A percentile compares a stretch with the other conserved stretches of the same genome.
These are phyloP conservation scores for Oncorhynchus masou DNA, from an alignment of 2,113 vertebrate species.

Conservation along the genomic window DNA sequence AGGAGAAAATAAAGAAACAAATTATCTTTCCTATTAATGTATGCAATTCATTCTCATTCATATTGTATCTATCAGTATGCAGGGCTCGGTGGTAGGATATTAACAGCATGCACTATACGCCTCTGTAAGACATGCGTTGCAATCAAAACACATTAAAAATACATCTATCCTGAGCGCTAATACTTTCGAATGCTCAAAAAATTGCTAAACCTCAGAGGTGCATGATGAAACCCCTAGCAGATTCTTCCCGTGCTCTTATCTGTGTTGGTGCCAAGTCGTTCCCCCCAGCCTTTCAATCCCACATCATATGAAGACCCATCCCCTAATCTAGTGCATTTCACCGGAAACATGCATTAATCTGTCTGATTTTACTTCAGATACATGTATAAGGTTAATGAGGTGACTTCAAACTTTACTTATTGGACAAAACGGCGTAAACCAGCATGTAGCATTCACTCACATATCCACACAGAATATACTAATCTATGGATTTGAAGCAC, in stretches of 20 bases:
- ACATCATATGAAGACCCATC: constrained; percentile 10
- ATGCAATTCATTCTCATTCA: constrained; percentile 58
- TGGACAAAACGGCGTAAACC: not conserved
- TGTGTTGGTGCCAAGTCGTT: constrained; percentile 12
- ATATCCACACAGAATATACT: not conserved
- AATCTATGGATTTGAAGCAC: not conserved
- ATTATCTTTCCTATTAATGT: constrained; percentile 60
- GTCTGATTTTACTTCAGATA: not conserved
- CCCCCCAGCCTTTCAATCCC: not conserved
- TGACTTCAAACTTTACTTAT: constrained; percentile 1
- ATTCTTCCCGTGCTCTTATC: constrained; percentile 13
- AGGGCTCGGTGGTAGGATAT: constrained; percentile 25
- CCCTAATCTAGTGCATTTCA: constrained; percentile 7
- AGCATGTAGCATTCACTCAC: not conserved
- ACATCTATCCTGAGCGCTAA: constrained; percentile 4
- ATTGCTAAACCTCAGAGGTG: constrained; percentile 5
- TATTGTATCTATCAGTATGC: constrained; percentile 46
- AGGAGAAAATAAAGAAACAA: constrained; percentile 51
- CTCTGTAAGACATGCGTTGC: constrained; percentile 4
- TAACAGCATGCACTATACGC: constrained; percentile 33
- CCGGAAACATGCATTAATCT: constrained; percentile 16
- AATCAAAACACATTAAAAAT: constrained; percentile 19
- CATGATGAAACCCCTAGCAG: not conserved
- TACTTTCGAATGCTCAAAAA: not conserved
- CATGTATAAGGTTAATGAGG: constrained; percentile 12